phyloP scores from a whole-genome alignment of 2,113 vertebrate species.

The Seriola rivoliana region DNA sequence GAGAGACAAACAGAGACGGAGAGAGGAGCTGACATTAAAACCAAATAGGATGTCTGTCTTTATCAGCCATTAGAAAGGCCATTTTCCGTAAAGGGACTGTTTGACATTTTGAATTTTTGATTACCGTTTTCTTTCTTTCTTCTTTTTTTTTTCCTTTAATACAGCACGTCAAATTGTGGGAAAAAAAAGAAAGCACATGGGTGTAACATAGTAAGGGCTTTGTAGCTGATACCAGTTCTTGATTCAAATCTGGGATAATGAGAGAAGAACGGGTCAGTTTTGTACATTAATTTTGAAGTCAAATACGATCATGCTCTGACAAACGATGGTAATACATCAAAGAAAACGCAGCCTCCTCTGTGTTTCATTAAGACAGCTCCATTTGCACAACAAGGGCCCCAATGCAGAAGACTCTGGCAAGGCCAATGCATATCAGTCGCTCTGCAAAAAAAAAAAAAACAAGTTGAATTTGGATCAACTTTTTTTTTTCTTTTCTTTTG shows the following conservation, averaged over 20 bases:
- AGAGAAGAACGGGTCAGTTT: background rate
- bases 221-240: background rate
- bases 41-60: slow-evolving; percentile 59
- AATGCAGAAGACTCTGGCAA: background rate
- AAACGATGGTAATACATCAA: background rate
- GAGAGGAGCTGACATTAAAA: slow-evolving; percentile 60
- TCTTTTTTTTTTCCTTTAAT: slow-evolving; percentile 13
- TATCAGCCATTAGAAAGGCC: slow-evolving; percentile 49
- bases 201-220: background rate
- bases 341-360: background rate
- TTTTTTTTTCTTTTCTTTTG: background rate
- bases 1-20: slow-evolving; percentile 25
- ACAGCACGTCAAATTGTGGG: slow-evolving; percentile 1
- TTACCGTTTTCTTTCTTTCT: slow-evolving; percentile 6
- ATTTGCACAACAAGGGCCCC: background rate
- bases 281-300: background rate
- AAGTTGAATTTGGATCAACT: background rate
- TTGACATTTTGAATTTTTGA: slow-evolving; percentile 66
- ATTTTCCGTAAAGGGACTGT: slow-evolving; percentile 37
- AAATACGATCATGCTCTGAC: background rate
- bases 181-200: background rate
- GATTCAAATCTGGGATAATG: background rate
- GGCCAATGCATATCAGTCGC: background rate
- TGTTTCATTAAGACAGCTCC: background rate
- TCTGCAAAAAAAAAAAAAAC: background rate